Evolutionary conservation across 1,140 invertebrate species (phyloP), one percentile per base, ranked within the genome.

Genomic region (Macrobrachium rosenbergii): DNA sequence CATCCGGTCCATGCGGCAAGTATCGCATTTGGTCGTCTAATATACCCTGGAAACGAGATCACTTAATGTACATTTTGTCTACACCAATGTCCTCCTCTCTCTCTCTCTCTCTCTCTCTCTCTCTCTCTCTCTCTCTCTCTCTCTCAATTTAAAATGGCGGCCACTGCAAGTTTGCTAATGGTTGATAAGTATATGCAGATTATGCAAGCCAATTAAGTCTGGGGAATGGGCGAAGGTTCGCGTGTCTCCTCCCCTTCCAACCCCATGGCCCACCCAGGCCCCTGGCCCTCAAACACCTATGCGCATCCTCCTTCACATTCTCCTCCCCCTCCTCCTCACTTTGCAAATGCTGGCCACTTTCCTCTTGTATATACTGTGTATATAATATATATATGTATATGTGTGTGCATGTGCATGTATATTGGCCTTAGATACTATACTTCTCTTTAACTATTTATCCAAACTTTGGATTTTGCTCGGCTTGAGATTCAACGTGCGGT

Each of bases 121-220:
- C 37, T 23, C 23, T 72, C 72, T 0, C n/a, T 12, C 11, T 60
- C 63, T 12, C 84, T 14, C 23, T 16, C 23, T 16, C 16, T 52
- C 63, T 10, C 67, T 5, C 60, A 5, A 75, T 37, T 58, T 62
- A 87, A 87, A 82, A 87, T 87, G 84, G 84, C 84, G 84, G 67
- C 79, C 58, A 21, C 52, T 87, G 84, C 84, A 87, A 84, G 78
- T 62, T 69, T 45, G 77, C 84, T 81, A 87, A 87, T 87, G 84
- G 84, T 73, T 81, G 84, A 87, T 87, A 87, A 86, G 79, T 86
- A 80, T 79, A 87, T 87, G 84, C 84, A 87, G 84, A 87, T 87
- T 87, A 87, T 87, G 84, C 84, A 87, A 67, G 79, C 84, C 84
- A 87, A 87, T 87, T 87, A 87, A 87, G 64, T 23, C 58, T 64